Conservation (phyloP, 2,888 invertebrate genomes). For the Mamestra brassicae region DNA sequence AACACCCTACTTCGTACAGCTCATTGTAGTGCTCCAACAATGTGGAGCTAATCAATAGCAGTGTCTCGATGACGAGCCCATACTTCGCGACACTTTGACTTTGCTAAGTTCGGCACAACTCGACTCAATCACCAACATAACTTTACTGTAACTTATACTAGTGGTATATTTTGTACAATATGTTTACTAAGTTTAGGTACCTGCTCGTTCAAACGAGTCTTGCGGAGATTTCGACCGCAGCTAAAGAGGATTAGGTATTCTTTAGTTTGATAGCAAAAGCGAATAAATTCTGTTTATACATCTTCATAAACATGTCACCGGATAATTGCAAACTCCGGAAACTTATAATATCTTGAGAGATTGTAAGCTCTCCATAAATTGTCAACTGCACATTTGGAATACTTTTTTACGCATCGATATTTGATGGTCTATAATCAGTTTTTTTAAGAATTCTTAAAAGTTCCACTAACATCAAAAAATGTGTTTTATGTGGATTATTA, state of each 20-base stretch:
- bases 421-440: too few relatives aligned
- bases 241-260: neutral
- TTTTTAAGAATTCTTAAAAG: too few relatives aligned
- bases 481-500: too few relatives aligned
- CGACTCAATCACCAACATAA: neutral
- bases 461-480: too few relatives aligned
- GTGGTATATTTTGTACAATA: neutral
- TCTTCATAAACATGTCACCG: too few relatives aligned
- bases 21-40: constrained; percentile 10
- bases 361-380: too few relatives aligned
- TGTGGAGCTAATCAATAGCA: constrained; percentile 27
- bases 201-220: neutral
- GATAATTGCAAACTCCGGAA: too few relatives aligned
- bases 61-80: constrained; percentile 22
- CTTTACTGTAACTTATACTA: constrained; percentile 16
- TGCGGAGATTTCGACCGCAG: neutral
- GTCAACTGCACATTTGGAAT: too few relatives aligned
- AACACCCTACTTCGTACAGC: neutral
- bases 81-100: constrained; percentile 20
- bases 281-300: neutral
- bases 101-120: neutral
- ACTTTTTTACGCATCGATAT: too few relatives aligned
- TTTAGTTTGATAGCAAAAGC: neutral
- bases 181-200: neutral
- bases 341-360: too few relatives aligned